A percentile compares a stretch with the other conserved stretches of the same genome.
Conservation (phyloP, 2,888 invertebrate species). For the Megamerina dolium region DNA sequence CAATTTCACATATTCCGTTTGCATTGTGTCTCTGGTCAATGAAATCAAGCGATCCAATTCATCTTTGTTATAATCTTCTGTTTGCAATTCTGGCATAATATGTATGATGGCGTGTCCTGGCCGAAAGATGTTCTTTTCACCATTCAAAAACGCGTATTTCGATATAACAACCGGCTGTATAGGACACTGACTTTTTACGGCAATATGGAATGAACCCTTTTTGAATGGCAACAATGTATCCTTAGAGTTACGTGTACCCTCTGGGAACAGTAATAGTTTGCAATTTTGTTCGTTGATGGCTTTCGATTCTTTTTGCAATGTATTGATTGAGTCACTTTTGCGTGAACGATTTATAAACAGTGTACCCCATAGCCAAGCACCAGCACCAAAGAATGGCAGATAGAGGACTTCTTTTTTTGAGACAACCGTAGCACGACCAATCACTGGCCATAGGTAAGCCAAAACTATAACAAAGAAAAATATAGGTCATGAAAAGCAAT, state of each 20-base stretch:
- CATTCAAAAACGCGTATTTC: constrained; percentile 69
- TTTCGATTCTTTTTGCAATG: constrained; percentile 65
- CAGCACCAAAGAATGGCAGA: constrained; percentile 76
- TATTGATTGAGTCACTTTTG: constrained; percentile 62
- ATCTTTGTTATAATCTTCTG: constrained; percentile 57
- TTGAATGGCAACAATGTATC: constrained; percentile 82
- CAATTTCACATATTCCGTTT: constrained; percentile 55
- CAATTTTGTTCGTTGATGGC: constrained; percentile 63
- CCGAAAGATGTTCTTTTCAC: constrained; percentile 58
- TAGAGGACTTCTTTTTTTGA: constrained; percentile 79
- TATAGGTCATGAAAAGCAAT: not conserved
- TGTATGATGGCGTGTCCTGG: constrained; percentile 66
- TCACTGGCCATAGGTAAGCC: constrained; percentile 75
- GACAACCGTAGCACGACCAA: constrained; percentile 74
- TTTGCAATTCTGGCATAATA: constrained; percentile 67
- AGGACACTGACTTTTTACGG: constrained; percentile 74
- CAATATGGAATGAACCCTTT: constrained; percentile 94
- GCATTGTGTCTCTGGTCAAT: constrained; percentile 62
- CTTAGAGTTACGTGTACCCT: constrained; percentile 80
- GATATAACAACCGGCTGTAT: constrained; percentile 87
- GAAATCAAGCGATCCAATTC: constrained; percentile 62
- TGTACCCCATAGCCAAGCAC: constrained; percentile 82
- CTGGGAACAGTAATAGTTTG: constrained; percentile 83
- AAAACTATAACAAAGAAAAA: constrained; percentile 51
- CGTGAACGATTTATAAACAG: constrained; percentile 80